Evolutionary conservation across 1,140 invertebrate species (phyloP).

Genomic region (Mamestra configurata): DNA sequence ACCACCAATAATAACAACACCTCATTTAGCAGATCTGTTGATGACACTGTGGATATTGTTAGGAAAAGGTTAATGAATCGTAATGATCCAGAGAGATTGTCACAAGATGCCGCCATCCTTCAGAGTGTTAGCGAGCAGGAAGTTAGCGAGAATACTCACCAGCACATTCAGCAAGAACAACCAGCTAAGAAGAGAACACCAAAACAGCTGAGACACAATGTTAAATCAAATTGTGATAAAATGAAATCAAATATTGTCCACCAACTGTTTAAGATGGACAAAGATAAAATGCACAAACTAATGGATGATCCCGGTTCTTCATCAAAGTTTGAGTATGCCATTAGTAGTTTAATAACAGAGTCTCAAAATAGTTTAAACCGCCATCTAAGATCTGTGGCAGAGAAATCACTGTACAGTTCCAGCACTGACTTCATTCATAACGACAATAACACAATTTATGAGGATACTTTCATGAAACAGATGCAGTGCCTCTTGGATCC

Average conservation of each 20-base stretch:
- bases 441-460: slow-evolving; percentile 84
- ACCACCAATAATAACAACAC: slow-evolving; percentile 73
- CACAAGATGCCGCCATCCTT: slow-evolving; percentile 53
- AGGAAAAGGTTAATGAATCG: slow-evolving; percentile 74
- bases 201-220: slow-evolving; percentile 64
- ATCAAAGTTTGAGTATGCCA: slow-evolving; percentile 84
- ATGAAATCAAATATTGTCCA: slow-evolving; percentile 85
- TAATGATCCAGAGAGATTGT: slow-evolving; percentile 63
- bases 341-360: slow-evolving; percentile 83
- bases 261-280: slow-evolving; percentile 85
- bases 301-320: slow-evolving; percentile 84
- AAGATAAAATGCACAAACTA: slow-evolving; percentile 82
- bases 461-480: slow-evolving; percentile 85
- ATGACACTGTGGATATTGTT: slow-evolving; percentile 84
- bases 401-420: slow-evolving; percentile 77
- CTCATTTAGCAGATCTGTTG: slow-evolving; percentile 75
- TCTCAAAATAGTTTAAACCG: slow-evolving; percentile 83
- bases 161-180: slow-evolving; percentile 63
- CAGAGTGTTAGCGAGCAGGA: slow-evolving; percentile 55
- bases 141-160: slow-evolving; percentile 46
- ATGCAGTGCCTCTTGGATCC: slow-evolving; percentile 84
- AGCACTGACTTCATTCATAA: slow-evolving; percentile 79
- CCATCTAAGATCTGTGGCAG: slow-evolving; percentile 79
- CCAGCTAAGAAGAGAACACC: slow-evolving; percentile 67
- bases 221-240: slow-evolving; percentile 79